Evolutionary conservation across 1,140 invertebrate genomes (phyloP).

Genomic region (Drosophila fuyamai): DNA sequence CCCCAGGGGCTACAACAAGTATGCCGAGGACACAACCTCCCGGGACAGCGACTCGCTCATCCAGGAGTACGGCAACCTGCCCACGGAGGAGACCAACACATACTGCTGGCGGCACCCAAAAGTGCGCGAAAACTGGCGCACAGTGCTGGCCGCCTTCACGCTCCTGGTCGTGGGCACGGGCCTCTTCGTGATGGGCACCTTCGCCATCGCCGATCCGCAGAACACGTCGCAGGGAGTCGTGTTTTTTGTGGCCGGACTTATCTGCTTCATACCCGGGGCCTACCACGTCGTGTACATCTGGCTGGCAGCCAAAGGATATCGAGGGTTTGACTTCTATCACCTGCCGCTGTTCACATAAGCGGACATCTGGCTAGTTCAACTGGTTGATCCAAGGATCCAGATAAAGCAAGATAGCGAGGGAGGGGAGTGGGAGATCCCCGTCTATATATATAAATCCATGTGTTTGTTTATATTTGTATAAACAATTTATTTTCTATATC

Average conservation of each 20-base stretch:
- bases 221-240: slow-evolving; percentile 91
- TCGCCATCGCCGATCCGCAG: slow-evolving; percentile 88
- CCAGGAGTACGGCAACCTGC: slow-evolving; percentile 89
- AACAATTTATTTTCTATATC: slow-evolving; percentile 58
- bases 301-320: slow-evolving; percentile 91
- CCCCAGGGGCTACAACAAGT: slow-evolving; percentile 89
- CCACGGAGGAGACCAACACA: slow-evolving; percentile 86
- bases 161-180: slow-evolving; percentile 91
- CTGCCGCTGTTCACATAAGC: slow-evolving; percentile 91
- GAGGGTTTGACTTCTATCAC: slow-evolving; percentile 93
- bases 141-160: slow-evolving; percentile 91
- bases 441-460: slow-evolving; percentile 44
- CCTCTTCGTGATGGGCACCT: slow-evolving; percentile 89
- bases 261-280: slow-evolving; percentile 92
- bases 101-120: slow-evolving; percentile 93
- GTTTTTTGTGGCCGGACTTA: slow-evolving; percentile 91
- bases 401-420: slow-evolving; percentile 3
- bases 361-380: slow-evolving; percentile 2
- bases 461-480: slow-evolving; percentile 56
- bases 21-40: slow-evolving; percentile 89
- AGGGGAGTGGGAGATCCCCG: slow-evolving; percentile 7
- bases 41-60: slow-evolving; percentile 92
- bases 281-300: slow-evolving; percentile 94
- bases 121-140: slow-evolving; percentile 93
- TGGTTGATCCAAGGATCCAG: slow-evolving; percentile 36